Evolutionary conservation across 2,888 invertebrate genomes (phyloP), one percentile per base, ranked within the genome.

Genomic region (Alcis repandata): DNA sequence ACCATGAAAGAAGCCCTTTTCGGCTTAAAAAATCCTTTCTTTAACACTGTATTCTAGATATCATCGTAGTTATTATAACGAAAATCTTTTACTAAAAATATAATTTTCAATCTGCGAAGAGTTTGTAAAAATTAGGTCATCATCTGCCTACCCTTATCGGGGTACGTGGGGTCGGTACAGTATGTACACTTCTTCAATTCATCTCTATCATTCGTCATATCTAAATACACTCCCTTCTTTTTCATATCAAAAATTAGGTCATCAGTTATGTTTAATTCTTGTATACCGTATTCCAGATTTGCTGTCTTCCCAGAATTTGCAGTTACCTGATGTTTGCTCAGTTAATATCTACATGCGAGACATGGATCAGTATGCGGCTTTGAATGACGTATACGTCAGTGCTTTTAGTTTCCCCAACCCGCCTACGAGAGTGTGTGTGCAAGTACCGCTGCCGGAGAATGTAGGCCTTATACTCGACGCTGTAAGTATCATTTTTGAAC

Each of bases 371-470:
- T 99, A 98, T 86, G 92, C 95, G 0, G 94, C 94, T 9, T 90
- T 98, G 70, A 99, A 98, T 86, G 94, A 94, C 69, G 95, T 96
- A 17, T 99, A 99, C 83, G 94, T 95, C 58, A 94, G 95, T 58
- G 95, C 95, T 70, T 96, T 98, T 80, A 94, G 94, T 75, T 95
- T 96, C 87, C 91, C 95, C 43, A 97, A 97, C 89, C 98, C 98
- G 38, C 98, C 98, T 9, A 96, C 97, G 1, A 94, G 98, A 57
- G 97, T 97, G 1, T 98, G 98, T 80, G 96, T 98, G 19, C 96
- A 98, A 83, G 96, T 95, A 76, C 97, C 97, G 15, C 90, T 97
- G 72, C 95, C 96, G 20, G 88, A 87, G 43, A 94, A 95, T 73
- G 95, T 96, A 54, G 97, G 97, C 68, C 94, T 98, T 56, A 94